Conservation (phyloP, 1,140 invertebrate genomes). For the Hylyphantes graminicola region DNA sequence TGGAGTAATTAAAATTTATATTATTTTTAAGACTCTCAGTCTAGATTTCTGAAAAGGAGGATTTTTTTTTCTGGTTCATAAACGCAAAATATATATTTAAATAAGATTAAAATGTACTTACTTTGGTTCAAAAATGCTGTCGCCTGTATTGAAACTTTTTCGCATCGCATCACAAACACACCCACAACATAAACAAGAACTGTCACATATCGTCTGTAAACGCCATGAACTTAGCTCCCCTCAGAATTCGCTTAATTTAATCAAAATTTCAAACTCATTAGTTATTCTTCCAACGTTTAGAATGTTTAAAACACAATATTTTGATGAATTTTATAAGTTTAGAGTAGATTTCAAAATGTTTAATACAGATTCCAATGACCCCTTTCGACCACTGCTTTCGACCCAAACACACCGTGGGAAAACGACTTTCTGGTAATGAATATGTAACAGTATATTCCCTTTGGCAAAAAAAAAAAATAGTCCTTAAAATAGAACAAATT, state of each 20-base stretch:
- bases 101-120: not conserved
- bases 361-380: slow-evolving; percentile 19
- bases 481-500: too few relatives aligned
- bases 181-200: slow-evolving; percentile 8
- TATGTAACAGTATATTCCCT: not conserved
- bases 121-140: not conserved
- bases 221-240: too few relatives aligned
- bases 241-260: too few relatives aligned
- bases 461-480: not conserved
- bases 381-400: slow-evolving; percentile 11
- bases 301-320: not conserved
- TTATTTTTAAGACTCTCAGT: too few relatives aligned
- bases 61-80: too few relatives aligned
- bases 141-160: not conserved
- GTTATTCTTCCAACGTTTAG: too few relatives aligned
- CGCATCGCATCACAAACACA: too few relatives aligned
- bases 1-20: too few relatives aligned
- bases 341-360: not conserved
- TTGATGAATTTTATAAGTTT: not conserved
- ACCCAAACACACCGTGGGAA: not conserved
- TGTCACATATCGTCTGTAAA: not conserved
- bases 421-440: not conserved
- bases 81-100: not conserved
- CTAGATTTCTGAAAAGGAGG: too few relatives aligned
- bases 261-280: too few relatives aligned